A percentile compares a stretch with the other conserved stretches of the same genome.
Evolutionary conservation across 2,888 invertebrate genomes (phyloP).

Genomic region (Cryptocephalus moraei): DNA sequence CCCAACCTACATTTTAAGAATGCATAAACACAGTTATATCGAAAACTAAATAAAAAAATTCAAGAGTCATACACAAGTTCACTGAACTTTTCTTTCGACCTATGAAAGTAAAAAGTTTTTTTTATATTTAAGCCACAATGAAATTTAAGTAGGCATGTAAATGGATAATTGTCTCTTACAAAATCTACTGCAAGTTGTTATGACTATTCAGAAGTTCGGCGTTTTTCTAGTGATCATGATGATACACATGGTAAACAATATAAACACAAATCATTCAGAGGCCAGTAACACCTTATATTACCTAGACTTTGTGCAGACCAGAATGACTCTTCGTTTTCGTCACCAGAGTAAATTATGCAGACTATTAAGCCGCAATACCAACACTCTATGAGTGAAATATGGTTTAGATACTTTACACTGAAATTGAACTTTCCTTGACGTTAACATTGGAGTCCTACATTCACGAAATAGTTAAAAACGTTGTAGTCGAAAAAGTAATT

Average conservation of each 20-base stretch:
- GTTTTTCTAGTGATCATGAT: constrained; percentile 37
- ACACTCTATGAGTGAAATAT: too few relatives aligned
- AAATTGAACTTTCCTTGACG: too few relatives aligned
- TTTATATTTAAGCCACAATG: background rate
- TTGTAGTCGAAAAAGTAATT: too few relatives aligned
- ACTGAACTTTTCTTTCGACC: background rate
- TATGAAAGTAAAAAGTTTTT: background rate
- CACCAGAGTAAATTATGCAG: background rate
- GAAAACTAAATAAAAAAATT: too few relatives aligned
- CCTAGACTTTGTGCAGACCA: constrained; percentile 31
- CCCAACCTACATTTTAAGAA: too few relatives aligned
- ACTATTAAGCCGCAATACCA: background rate
- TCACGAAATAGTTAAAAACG: too few relatives aligned
- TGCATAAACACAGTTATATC: too few relatives aligned
- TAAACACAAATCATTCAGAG: constrained; percentile 36
- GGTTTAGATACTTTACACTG: too few relatives aligned
- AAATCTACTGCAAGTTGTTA: constrained; percentile 35
- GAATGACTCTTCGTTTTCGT: constrained; percentile 25
- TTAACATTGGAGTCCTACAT: too few relatives aligned
- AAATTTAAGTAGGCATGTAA: background rate
- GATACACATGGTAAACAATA: constrained; percentile 30
- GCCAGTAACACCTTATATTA: constrained; percentile 13
- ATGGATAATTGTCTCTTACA: background rate
- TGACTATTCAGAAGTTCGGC: constrained; percentile 35
- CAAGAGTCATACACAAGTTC: too few relatives aligned